Conservation (phyloP, 2,888 invertebrate genomes). For the Prionchulus punctatus region DNA sequence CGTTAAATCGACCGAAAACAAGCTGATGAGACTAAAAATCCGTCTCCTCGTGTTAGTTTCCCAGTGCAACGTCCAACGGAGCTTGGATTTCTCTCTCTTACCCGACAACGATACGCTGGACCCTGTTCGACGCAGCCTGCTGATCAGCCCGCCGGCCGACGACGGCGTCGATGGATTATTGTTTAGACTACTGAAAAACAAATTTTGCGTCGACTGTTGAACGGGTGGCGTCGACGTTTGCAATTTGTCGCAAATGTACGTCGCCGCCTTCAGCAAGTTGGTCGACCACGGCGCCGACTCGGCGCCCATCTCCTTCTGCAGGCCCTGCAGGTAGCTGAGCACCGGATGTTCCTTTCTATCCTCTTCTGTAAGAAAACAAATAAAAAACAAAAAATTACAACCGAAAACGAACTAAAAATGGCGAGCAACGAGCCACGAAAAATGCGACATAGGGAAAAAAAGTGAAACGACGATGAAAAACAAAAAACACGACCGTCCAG, state of each 20-base stretch:
- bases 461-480: neutral
- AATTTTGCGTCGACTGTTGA: no score
- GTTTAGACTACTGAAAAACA: no score
- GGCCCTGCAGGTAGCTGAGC: conserved; percentile 5
- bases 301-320: conserved; percentile 10
- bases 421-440: neutral
- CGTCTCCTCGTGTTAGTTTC: no score
- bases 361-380: no score
- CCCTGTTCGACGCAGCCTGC: neutral
- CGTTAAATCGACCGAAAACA: no score
- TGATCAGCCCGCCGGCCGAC: neutral
- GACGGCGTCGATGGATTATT: neutral
- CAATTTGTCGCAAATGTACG: conserved; percentile 21
- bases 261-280: conserved; percentile 23
- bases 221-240: neutral
- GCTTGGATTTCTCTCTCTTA: no score
- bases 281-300: conserved; percentile 20
- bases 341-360: conserved; percentile 1
- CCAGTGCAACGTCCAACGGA: no score
- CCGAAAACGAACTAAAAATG: neutral
- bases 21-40: no score
- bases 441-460: neutral
- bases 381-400: no score
- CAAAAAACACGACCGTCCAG: neutral
- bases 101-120: neutral